Conservation (phyloP, 2,888 invertebrate species). For the Philonicus albiceps region DNA sequence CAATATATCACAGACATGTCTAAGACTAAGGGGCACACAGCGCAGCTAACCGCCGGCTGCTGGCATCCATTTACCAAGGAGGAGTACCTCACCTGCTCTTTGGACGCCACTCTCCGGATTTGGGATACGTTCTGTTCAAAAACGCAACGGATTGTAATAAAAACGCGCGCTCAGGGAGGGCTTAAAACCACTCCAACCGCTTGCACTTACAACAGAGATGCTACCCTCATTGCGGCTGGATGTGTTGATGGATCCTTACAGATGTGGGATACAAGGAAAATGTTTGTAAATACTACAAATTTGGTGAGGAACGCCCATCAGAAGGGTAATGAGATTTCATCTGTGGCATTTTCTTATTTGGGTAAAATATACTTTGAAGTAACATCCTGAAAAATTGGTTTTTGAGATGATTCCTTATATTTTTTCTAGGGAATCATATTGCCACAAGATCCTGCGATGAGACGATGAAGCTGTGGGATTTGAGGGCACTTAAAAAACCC, state of each 20-base stretch:
- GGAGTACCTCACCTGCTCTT: slow-evolving; percentile 93
- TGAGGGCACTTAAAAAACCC: slow-evolving; percentile 82
- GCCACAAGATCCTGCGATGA: slow-evolving; percentile 90
- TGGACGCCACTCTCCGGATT: slow-evolving; percentile 91
- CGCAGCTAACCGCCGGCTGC: slow-evolving; percentile 85
- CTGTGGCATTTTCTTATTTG: slow-evolving; percentile 87
- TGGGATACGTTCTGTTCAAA: slow-evolving; percentile 87
- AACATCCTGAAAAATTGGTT: background rate
- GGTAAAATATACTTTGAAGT: slow-evolving; percentile 61
- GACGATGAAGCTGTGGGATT: slow-evolving; percentile 94
- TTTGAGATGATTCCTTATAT: background rate
- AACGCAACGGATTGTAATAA: slow-evolving; percentile 83
- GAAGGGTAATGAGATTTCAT: slow-evolving; percentile 81
- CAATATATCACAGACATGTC: slow-evolving; percentile 96
- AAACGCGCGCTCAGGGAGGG: slow-evolving; percentile 86
- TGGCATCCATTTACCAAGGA: slow-evolving; percentile 93
- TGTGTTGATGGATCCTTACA: slow-evolving; percentile 96
- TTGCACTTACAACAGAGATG: slow-evolving; percentile 85
- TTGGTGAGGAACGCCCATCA: slow-evolving; percentile 82
- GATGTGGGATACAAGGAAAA: slow-evolving; percentile 95
- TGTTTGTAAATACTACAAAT: slow-evolving; percentile 86
- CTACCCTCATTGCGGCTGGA: slow-evolving; percentile 86
- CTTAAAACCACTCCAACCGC: slow-evolving; percentile 85
- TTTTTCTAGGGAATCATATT: slow-evolving; percentile 61
- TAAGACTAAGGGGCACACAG: slow-evolving; percentile 92